Conservation (phyloP, 2,888 invertebrate genomes). For the Rosalia funebris region DNA sequence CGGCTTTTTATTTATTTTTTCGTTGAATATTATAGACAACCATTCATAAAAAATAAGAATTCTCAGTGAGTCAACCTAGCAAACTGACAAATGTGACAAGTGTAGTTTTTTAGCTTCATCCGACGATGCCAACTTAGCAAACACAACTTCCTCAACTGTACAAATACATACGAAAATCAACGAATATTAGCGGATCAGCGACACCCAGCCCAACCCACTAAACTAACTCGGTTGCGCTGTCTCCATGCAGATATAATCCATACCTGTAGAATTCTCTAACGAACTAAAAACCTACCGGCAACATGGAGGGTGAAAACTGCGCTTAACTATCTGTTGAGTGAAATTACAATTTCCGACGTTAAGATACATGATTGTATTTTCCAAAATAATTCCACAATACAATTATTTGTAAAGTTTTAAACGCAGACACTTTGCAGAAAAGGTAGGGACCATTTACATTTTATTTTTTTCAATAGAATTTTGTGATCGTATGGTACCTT, state of each 20-base stretch:
- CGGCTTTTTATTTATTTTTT: slow-evolving; percentile 22
- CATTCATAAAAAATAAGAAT: slow-evolving; percentile 32
- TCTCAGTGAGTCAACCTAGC: slow-evolving; percentile 36
- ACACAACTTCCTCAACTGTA: slow-evolving; percentile 11
- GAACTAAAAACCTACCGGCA: background rate
- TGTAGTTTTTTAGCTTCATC: slow-evolving; percentile 5
- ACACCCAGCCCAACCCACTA: too few species aligned
- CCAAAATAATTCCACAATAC: too few species aligned
- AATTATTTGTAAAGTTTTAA: too few species aligned
- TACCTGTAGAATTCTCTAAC: background rate
- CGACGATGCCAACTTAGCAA: slow-evolving; percentile 19
- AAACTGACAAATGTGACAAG: slow-evolving; percentile 26
- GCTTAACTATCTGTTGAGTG: too few species aligned
- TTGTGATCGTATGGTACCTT: too few species aligned
- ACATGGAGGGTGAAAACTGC: background rate
- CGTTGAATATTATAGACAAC: slow-evolving; percentile 21
- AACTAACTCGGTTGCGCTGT: background rate
- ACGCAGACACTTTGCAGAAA: background rate
- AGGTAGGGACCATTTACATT: background rate
- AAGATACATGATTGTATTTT: too few species aligned
- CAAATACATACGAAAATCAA: too few species aligned
- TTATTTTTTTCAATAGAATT: too few species aligned
- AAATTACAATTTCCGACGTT: too few species aligned
- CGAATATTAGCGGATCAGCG: background rate
- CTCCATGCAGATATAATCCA: background rate